phyloP scores from a whole-genome alignment of 2,797 vertebrate genomes.

The Micropoecilia bifurca region DNA sequence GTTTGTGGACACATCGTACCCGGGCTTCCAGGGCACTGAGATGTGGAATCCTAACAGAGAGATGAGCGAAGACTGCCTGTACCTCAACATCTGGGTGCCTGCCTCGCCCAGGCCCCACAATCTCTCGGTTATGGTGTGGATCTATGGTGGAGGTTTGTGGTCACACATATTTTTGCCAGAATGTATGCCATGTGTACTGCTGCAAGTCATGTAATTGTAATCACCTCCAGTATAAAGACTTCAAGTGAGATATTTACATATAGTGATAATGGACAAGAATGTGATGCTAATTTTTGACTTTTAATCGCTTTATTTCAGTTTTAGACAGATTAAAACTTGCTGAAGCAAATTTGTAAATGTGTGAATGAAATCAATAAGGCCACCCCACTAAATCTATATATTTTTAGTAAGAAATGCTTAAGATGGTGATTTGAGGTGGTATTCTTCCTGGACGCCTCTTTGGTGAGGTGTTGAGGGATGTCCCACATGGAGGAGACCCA shows the following conservation, averaged over 20 bases:
- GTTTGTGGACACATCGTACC: constrained; percentile 86
- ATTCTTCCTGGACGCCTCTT: no score
- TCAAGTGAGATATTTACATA: not conserved
- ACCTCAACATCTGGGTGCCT: constrained; percentile 92
- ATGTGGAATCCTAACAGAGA: constrained; percentile 96
- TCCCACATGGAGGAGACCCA: no score
- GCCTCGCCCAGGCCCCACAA: constrained; percentile 80
- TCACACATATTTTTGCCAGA: not conserved
- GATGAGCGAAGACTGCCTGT: constrained; percentile 93
- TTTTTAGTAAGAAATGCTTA: not conserved
- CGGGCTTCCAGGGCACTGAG: constrained; percentile 89
- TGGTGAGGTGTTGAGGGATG: no score
- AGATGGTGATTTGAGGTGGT: no score
- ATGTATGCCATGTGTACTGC: not conserved
- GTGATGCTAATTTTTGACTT: not conserved
- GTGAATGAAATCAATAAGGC: not conserved
- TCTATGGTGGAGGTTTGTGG: constrained; percentile 89
- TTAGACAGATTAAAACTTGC: not conserved
- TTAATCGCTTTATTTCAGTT: not conserved
- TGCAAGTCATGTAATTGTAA: not conserved
- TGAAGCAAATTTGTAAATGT: not conserved
- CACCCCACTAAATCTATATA: not conserved
- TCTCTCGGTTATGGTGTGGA: constrained; percentile 92
- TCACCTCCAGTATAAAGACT: not conserved
- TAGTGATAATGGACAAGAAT: not conserved